Evolutionary conservation across 2,113 vertebrate genomes (phyloP).

Genomic region (Carollia perspicillata): DNA sequence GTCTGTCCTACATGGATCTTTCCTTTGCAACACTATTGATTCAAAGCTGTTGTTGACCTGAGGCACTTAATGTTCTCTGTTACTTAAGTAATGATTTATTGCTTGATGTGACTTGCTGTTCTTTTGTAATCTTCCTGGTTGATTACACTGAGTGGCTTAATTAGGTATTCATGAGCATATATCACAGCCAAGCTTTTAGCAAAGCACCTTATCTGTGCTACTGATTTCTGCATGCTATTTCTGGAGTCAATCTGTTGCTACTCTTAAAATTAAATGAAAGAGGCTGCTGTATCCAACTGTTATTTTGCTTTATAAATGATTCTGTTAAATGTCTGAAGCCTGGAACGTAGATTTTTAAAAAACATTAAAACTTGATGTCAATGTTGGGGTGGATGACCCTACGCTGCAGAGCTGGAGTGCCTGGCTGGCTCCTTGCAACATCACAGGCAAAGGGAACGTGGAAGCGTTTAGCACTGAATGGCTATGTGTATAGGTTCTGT

Average conservation of each 20-base stretch:
- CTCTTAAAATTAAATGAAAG: constrained; percentile 54
- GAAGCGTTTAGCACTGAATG: accelerated
- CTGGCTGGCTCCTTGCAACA: background rate
- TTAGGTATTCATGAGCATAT: constrained; percentile 8
- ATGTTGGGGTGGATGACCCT: background rate
- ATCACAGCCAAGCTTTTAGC: background rate
- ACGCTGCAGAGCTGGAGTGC: background rate
- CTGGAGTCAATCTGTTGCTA: constrained; percentile 62
- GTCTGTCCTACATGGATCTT: background rate
- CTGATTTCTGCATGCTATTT: constrained; percentile 43
- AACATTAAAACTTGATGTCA: background rate
- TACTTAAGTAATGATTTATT: background rate
- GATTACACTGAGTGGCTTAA: background rate
- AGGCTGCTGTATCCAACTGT: constrained; percentile 38
- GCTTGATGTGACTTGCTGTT: background rate
- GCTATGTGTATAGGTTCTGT: background rate
- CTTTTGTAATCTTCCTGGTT: constrained; percentile 5
- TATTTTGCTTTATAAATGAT: constrained; percentile 22
- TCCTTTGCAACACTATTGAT: background rate
- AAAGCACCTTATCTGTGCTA: constrained; percentile 19
- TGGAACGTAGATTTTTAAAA: background rate
- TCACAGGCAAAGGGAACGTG: background rate
- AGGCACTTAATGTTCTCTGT: background rate
- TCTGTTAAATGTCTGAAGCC: constrained; percentile 31
- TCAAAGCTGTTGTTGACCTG: background rate